Percentiles rank a stretch among this genome's conserved stretches.
Evolutionary conservation across 2,797 vertebrate species (phyloP).

Genomic region (Crenichthys baileyi): DNA sequence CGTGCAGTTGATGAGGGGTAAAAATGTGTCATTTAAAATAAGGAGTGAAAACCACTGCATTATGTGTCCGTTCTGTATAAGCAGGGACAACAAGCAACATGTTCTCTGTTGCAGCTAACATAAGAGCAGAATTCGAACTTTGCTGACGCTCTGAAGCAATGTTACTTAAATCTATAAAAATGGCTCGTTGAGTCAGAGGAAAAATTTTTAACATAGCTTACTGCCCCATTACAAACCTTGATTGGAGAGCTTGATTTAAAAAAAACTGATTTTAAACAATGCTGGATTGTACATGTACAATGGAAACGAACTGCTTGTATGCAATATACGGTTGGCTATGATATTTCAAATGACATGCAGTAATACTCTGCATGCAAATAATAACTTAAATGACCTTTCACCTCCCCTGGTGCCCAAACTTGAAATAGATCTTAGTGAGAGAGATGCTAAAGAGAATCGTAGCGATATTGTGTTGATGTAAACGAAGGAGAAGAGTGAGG

Average conservation of each 20-base stretch:
- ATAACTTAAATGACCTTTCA: neutral
- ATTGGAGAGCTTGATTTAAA: neutral
- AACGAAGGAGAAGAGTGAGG: too few species aligned
- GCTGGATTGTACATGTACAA: neutral
- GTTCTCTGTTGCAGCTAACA: slow-evolving; percentile 22
- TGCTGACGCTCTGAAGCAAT: slow-evolving; percentile 33
- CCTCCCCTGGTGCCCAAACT: neutral
- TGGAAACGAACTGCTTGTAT: neutral
- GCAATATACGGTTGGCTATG: neutral
- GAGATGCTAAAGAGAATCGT: neutral
- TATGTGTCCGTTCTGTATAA: slow-evolving; percentile 32
- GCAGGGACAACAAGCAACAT: slow-evolving; percentile 23
- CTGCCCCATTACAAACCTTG: slow-evolving; percentile 13
- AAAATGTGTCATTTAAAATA: slow-evolving; percentile 48
- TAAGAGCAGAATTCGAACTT: slow-evolving; percentile 31
- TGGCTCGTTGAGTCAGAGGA: slow-evolving; percentile 12
- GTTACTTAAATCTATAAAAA: slow-evolving; percentile 26
- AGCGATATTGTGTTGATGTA: neutral
- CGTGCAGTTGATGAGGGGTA: slow-evolving; percentile 49
- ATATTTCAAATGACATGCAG: neutral
- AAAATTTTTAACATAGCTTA: slow-evolving; percentile 23
- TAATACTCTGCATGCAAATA: neutral
- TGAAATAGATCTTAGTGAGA: neutral
- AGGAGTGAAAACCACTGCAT: slow-evolving; percentile 6
- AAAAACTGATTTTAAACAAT: neutral